Base-by-base conservation (phyloP, 2,888 invertebrate species). In the Nezara viridula region DNA sequence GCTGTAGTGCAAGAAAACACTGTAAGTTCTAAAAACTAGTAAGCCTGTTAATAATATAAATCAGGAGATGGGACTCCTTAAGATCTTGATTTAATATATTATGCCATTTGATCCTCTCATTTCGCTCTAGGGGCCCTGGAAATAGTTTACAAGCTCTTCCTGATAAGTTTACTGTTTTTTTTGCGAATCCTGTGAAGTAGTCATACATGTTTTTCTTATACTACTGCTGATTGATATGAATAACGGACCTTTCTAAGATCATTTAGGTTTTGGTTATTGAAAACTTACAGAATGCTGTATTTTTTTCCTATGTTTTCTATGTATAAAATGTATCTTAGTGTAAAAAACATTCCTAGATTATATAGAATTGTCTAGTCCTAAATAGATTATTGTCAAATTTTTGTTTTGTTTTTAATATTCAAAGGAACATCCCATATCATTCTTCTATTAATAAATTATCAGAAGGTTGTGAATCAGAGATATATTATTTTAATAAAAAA, bases 381-480 rank as follows among this genome's bases (percentile, higher is more conserved):
- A 16, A 73, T 73, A 73, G 32, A 37, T 73, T 37, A 44, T 7
- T 44, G 44, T 60, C n/a, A n/a, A 27, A 60, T 27, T n/a, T 60
- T 21, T 10, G 16, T 73, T 73, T 73, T 73, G 6, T 19, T 32
- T 1, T 27, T n/a, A 14, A 3, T 73, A 7, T 73, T 73, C 19
- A 32, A 73, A 6, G 9, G 37, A 73, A 73, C 66, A 73, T 73
- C 66, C 37, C 66, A 73, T 73, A 73, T 73, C 66, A 73, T 19
- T 73, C 66, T 37, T 73, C 37, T 73, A 37, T 73, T 37, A 37
- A 37, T 37, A 37, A 37, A 73, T 73, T 32, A 73, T 73, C 66
- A 73, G 66, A 73, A 73, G 66, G 66, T 73, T 73, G 66, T 73
- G 66, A 73, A 37, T 37, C 66, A 73, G 21, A 73, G 66, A 73